Evolutionary conservation across 2,113 vertebrate genomes (phyloP), one percentile per base, ranked within the genome.

Genomic region (Cercopithecus mona): DNA sequence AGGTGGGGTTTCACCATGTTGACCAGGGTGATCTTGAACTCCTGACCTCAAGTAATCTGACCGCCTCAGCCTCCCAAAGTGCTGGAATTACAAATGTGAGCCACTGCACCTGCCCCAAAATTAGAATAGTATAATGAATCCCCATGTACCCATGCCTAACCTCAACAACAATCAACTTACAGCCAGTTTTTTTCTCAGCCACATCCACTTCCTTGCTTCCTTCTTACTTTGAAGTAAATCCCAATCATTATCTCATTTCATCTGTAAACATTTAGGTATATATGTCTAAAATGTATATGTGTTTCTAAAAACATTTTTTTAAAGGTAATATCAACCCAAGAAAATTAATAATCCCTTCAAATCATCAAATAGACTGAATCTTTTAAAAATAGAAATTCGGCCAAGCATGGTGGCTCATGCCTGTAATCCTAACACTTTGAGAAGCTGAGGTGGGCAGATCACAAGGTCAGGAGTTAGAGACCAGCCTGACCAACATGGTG

Each of bases 291-390:
- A 38, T 66, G 32, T 9, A 27, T 88, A 22, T 30, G 6, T 88
- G 83, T 94, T 79, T 66, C 70, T 92, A 70, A 88, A 57, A 88
- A 50, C 64, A 48, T 89, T 68, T 80, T 72, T 81, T 79, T 70
- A 76, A 20, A 64, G 18, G 55, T 6, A 88, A n/a, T 76, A 11
- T 94, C 20, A 85, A 40, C 12, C 23, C 90, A 50, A 82, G 59
- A 87, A 90, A 81, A 13, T 73, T 96, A 64, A 3, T 88, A 57
- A 75, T 82, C 82, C 8, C 68, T 93, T 93, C 76, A 70, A 68
- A 68, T 75, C 57, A 52, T 48, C n/a, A 68, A 83, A 48, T 88
- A 55, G 61, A 43, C 50, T 64, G 22, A 66, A 55, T 80, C 79
- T 3, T 75, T 93, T 32, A 59, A 57, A 61, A 88, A 38, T 84